Base-by-base conservation (phyloP, 2,797 vertebrate genomes). In the Eutrigla gurnardus region DNA sequence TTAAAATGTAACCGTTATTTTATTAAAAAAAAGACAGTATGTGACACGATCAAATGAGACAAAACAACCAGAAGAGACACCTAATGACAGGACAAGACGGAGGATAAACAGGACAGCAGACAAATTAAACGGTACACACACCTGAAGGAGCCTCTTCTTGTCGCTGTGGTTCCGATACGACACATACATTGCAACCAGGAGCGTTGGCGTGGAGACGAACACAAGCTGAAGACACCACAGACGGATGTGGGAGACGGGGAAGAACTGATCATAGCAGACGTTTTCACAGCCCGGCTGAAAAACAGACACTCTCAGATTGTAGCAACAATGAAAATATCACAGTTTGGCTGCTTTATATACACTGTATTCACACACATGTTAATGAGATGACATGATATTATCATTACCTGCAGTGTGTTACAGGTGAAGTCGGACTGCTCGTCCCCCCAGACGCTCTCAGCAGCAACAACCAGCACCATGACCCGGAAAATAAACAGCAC, bases 191-290 rank as follows among this genome's bases (percentile, higher is more conserved):
- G 92, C 78, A 0, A 95, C 91, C 64, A 95, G 78, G 40, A 94
- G 90, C 0, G 94, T 86, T 0, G 94, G 94, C 0, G 93, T 91
- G 62, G 94, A 92, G 33, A 94, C 93, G 4, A 94, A 94, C 82
- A 95, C 78, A 0, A 95, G 92, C 88, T 95, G 94, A 43, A 95
- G 93, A 66, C 93, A 92, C 94, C 94, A 95, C 47, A 95, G 94
- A 37, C 94, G 91, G 70, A 95, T 90, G 85, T 95, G 94, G 33
- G 94, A 95, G 60, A 95, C 90, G 1, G 94, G 93, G 53, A 95
- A 95, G 91, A 91, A 94, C 68, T 93, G 93, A 69, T 95, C 94
- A 3, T 94, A 95, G 82, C 94, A 95, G 73, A 95, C 94, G 45
- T 94, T 95, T 75, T 93, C 91, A 84, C 94, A 95, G 60, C 94